A percentile compares a stretch with the other conserved stretches of the same genome.
Evolutionary conservation across 2,888 invertebrate genomes (phyloP).

Genomic region (Ornithoptera priamus): DNA sequence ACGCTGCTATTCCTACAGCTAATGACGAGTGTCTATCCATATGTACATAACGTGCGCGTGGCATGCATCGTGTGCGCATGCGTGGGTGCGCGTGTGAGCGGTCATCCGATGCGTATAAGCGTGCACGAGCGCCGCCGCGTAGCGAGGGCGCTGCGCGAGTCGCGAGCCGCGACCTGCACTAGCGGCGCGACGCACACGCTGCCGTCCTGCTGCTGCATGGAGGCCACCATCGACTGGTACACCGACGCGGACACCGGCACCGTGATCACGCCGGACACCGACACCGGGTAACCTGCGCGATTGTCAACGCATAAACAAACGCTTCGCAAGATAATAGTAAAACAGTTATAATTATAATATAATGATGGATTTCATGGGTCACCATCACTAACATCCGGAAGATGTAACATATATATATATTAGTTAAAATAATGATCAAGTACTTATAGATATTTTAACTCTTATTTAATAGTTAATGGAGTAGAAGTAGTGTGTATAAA

Average conservation of each 20-base stretch:
- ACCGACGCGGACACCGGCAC: conserved; percentile 96
- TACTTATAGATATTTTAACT: too few species aligned
- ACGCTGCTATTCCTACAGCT: too few species aligned
- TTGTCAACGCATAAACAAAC: too few species aligned
- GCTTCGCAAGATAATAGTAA: too few species aligned
- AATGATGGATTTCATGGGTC: too few species aligned
- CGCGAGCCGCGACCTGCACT: conserved; percentile 82
- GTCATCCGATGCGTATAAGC: conserved; percentile 2
- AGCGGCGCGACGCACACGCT: conserved; percentile 89
- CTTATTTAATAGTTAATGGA: too few species aligned
- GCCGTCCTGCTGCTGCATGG: conserved; percentile 91
- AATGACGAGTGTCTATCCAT: too few species aligned
- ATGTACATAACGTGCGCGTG: background rate
- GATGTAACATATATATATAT: too few species aligned
- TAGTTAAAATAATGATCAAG: too few species aligned
- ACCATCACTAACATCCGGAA: too few species aligned
- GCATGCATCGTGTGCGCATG: background rate
- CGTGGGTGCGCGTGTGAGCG: conserved; percentile 1
- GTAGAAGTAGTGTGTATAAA: too few species aligned
- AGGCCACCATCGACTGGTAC: conserved; percentile 97
- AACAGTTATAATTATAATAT: too few species aligned
- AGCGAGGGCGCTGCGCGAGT: background rate
- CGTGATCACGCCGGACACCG: conserved; percentile 96
- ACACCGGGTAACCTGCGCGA: conserved; percentile 85
- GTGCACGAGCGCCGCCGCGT: background rate